Conservation (phyloP, 2,888 invertebrate genomes). For the Heliconius erato region DNA sequence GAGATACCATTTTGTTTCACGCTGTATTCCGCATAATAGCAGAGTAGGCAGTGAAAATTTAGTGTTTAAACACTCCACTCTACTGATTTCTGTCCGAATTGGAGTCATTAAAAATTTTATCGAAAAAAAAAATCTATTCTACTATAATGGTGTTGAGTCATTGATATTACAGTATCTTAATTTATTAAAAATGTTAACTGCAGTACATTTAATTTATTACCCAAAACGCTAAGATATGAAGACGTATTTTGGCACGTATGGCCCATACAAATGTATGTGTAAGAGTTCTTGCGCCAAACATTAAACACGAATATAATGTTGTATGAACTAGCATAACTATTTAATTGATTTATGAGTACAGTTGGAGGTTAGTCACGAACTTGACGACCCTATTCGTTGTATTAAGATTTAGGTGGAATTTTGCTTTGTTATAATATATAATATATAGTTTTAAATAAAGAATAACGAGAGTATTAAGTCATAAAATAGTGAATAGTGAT, state of each 20-base stretch:
- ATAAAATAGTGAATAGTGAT: too few species aligned
- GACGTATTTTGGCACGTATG: conserved; percentile 49
- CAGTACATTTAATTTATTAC: conserved; percentile 45
- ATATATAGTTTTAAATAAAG: too few species aligned
- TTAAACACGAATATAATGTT: conserved; percentile 37
- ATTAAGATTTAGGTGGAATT: conserved; percentile 14
- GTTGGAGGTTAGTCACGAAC: conserved; percentile 15
- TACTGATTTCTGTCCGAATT: too few species aligned
- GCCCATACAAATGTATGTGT: conserved; percentile 32
- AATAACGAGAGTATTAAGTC: too few species aligned
- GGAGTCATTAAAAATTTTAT: background rate
- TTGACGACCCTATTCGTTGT: conserved; percentile 1
- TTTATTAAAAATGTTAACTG: conserved; percentile 46
- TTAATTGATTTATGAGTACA: conserved; percentile 35
- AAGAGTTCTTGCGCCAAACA: conserved; percentile 40
- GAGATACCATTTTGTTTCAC: background rate
- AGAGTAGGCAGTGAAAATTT: background rate
- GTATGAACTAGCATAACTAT: conserved; percentile 29
- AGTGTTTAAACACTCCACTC: background rate
- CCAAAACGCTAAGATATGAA: conserved; percentile 44
- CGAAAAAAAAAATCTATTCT: too few species aligned
- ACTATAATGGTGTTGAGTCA: conserved; percentile 17
- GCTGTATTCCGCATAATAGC: background rate
- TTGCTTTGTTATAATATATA: background rate
- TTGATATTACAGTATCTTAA: conserved; percentile 9